A percentile compares a stretch with the other conserved stretches of the same genome.
These are phyloP conservation scores for Enteromius fasciolatus DNA, from an alignment of 2,797 vertebrate species.

Conservation along the genomic window DNA sequence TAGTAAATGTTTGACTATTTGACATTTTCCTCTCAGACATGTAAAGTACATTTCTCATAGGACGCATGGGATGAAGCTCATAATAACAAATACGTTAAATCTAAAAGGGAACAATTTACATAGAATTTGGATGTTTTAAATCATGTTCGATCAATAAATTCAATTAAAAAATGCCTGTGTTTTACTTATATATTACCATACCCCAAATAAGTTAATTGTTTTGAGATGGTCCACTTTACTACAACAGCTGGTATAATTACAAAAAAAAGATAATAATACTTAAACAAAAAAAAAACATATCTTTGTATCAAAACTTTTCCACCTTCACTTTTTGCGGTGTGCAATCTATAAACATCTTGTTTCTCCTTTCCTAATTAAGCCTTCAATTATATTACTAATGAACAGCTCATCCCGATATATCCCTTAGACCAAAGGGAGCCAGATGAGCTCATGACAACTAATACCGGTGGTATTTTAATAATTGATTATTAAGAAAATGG, in stretches of 20 bases:
- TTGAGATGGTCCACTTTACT: too few relatives aligned
- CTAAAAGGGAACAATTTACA: neutral
- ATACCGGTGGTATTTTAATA: conserved; percentile 6
- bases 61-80: neutral
- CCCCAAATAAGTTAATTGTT: neutral
- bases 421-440: neutral
- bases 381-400: neutral
- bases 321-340: neutral
- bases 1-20: conserved; percentile 3
- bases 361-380: neutral
- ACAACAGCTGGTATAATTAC: too few relatives aligned
- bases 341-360: neutral
- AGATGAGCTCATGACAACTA: conserved; percentile 12
- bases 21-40: neutral
- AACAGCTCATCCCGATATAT: neutral
- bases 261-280: too few relatives aligned
- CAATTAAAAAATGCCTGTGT: neutral
- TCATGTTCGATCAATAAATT: neutral
- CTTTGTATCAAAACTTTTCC: neutral
- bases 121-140: neutral
- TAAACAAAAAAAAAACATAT: neutral
- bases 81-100: neutral
- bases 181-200: neutral
- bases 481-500: conserved; percentile 13
- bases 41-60: neutral